Evolutionary conservation across 2,888 invertebrate genomes (phyloP), one percentile per base, ranked within the genome.

Genomic region (Dryobota labecula): DNA sequence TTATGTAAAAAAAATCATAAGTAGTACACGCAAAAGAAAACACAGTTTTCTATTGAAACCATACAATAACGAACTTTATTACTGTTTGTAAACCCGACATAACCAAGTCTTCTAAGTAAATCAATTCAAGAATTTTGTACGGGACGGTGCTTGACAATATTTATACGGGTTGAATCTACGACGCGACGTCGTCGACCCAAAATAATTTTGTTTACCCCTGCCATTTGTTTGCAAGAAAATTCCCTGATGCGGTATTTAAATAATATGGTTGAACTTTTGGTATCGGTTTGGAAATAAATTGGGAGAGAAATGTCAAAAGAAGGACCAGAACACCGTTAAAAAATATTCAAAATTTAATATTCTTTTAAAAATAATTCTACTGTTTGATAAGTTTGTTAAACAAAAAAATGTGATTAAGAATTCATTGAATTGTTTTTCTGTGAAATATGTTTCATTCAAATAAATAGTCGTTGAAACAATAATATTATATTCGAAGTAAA

Each of bases 111-210:
- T 70, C 36, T 27, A 57, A 72, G 57, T 51, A 70, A 84, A 73
- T 77, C 70, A 64, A 67, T 65, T 66, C 72, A 33, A 60, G 47
- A 56, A 70, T 83, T 69, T 78, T 18, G 27, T 53, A 27, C n/a
- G 69, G 73, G 70, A 33, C 61, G 58, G 51, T 58, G 58, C 56
- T 15, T 20, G 20, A n/a, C 38, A 74, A 82, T 84, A 70, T 82
- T 82, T 73, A 66, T 67, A 66, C 54, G 60, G 68, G 66, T 56
- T 27, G 41, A 69, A 63, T 60, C 54, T 41, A 54, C 43, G 49
- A 41, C 18, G 53, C 72, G 60, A 61, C 9, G 71, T 33, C 9
- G 71, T 33, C 41, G 58, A 51, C 67, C 56, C 56, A 24, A 49
- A 33, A 41, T 58, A 60, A 69, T 60, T 76, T 68, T 47, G 51